Base-by-base conservation (phyloP, 2,888 invertebrate genomes). In the Omphaloscelis lunosa region DNA sequence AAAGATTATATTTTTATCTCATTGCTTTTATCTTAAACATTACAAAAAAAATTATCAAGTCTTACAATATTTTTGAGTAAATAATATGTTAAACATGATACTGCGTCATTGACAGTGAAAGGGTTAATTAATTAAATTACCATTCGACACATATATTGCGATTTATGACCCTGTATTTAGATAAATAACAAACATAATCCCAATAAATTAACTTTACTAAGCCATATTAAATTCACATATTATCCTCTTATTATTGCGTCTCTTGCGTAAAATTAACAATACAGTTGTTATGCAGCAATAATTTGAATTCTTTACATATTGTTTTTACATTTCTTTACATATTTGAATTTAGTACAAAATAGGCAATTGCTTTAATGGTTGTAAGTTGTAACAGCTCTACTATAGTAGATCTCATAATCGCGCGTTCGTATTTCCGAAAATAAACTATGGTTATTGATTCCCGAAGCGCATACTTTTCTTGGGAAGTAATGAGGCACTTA, bases 1-100 rank as follows among this genome's bases (percentile, higher is more conserved):
- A 69, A 39, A 58, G 5, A 68, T 48, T n/a, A 39, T 51, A n/a
- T n/a, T n/a, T 68, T 72, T 72, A 71, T 71, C 53, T 71, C 48
- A 1, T 8, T 56, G 3, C 2, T 20, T 15, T 72, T 70, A 56
- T 72, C 15, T 12, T n/a, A 23, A 53, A 56, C 29, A 17, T 48
- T 45, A 34, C 3, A 20, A 48, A 8, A n/a, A 12, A 71, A 53
- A 69, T n/a, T n/a, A n/a, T n/a, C 23, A n/a, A 56, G 41, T 15
- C 27, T 15, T 39, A 23, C 20, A 51, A 51, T 0, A 53, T 23
- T 72, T 70, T 53, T 69, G 17, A 41, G 23, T 69, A 27, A 39
- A 53, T 53, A 34, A 53, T 23, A n/a, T 8, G 9, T 53, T 23
- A 23, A 15, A 51, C 67, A 15, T 23, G 29, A 51, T 23, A 56